Evolutionary conservation across 2,113 vertebrate species (phyloP).

Genomic region (Gasterosteus nipponicus): DNA sequence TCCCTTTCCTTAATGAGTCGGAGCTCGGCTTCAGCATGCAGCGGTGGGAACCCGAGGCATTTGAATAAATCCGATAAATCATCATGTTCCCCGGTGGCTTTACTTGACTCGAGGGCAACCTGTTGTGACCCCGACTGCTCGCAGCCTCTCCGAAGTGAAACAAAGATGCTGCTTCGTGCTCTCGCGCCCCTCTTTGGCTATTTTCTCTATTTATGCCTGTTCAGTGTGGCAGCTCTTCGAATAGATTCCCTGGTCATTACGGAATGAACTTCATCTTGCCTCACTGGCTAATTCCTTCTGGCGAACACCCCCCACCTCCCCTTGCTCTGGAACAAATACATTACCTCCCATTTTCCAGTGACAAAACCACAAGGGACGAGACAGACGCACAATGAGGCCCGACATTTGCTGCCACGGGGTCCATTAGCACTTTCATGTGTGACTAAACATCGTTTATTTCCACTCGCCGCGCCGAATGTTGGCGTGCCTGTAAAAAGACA

Average conservation of each 20-base stretch:
- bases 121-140: constrained; percentile 57
- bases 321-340: constrained; percentile 38
- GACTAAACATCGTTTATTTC: constrained; percentile 58
- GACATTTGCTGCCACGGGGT: constrained; percentile 64
- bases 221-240: constrained; percentile 46
- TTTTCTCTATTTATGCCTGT: constrained; percentile 67
- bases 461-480: constrained; percentile 22
- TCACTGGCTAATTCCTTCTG: constrained; percentile 64
- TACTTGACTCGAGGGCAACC: constrained; percentile 58
- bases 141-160: constrained; percentile 50
- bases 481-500: constrained; percentile 9
- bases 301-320: constrained; percentile 27
- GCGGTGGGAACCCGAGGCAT: constrained; percentile 55
- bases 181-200: constrained; percentile 45
- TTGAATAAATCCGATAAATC: constrained; percentile 70
- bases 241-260: constrained; percentile 58
- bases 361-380: constrained; percentile 54
- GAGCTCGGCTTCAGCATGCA: constrained; percentile 50
- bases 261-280: constrained; percentile 42
- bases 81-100: constrained; percentile 55
- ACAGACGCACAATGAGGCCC: constrained; percentile 54
- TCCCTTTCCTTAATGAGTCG: constrained; percentile 59
- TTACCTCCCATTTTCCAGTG: constrained; percentile 41
- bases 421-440: constrained; percentile 70
- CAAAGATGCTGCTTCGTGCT: constrained; percentile 51